Percentiles rank a stretch among this genome's conserved stretches.
These are phyloP conservation scores for Delphinus delphis DNA, from an alignment of 2,113 vertebrate genomes.

Conservation along the genomic window DNA sequence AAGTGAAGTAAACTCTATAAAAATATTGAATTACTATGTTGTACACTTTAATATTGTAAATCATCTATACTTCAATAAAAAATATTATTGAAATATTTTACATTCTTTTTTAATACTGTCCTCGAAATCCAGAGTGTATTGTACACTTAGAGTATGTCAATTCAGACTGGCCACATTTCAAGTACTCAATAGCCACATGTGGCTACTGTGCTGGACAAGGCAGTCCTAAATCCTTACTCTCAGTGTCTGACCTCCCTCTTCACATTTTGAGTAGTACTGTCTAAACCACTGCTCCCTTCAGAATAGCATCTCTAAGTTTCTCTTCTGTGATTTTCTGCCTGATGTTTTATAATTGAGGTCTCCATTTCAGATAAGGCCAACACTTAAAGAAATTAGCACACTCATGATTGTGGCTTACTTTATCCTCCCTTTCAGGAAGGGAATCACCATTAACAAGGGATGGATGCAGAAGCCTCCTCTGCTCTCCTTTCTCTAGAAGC, in stretches of 20 bases:
- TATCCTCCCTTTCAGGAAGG: constrained; percentile 1
- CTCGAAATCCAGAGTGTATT: background rate
- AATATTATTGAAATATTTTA: background rate
- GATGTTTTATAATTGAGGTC: background rate
- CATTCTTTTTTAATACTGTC: background rate
- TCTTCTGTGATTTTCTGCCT: background rate
- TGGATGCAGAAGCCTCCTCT: background rate
- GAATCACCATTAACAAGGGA: background rate
- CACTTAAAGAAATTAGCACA: background rate
- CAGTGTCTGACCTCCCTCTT: background rate
- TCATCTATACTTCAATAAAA: background rate
- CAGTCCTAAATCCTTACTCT: background rate
- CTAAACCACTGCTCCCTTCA: background rate
- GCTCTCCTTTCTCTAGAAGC: background rate
- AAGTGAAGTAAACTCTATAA: background rate
- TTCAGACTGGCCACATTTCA: background rate
- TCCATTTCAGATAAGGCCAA: background rate
- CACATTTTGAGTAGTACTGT: background rate
- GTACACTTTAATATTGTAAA: background rate
- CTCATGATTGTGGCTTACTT: background rate
- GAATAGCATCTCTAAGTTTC: background rate
- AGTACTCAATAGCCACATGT: background rate
- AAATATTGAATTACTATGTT: background rate
- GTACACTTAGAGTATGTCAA: background rate
- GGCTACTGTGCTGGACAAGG: background rate